Conservation (phyloP, 2,888 invertebrate genomes). For the Ormyrus nitidulus region DNA sequence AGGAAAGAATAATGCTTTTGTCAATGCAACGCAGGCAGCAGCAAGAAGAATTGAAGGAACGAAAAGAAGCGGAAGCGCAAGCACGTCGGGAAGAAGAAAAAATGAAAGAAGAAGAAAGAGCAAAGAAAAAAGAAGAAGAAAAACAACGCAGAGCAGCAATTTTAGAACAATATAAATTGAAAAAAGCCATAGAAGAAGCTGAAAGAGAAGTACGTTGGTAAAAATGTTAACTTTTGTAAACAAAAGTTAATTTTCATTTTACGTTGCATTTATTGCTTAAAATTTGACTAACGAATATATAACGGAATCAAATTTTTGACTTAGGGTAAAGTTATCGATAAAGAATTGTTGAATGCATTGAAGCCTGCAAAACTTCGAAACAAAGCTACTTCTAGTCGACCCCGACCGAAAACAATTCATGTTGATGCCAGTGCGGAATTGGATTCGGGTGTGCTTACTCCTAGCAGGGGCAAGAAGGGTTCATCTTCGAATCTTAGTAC, state of each 20-base stretch:
- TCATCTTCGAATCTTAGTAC: conserved; percentile 87
- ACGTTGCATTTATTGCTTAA: neutral
- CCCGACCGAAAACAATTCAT: conserved; percentile 93
- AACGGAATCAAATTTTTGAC: neutral
- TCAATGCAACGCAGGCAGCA: conserved; percentile 93
- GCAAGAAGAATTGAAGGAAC: conserved; percentile 90
- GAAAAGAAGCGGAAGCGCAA: conserved; percentile 89
- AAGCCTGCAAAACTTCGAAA: conserved; percentile 81
- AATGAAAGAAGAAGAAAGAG: conserved; percentile 85
- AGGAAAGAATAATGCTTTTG: conserved; percentile 92
- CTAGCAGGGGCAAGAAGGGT: conserved; percentile 86
- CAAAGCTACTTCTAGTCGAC: conserved; percentile 80
- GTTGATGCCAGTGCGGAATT: conserved; percentile 89
- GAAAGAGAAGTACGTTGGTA: conserved; percentile 83
- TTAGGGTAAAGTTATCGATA: conserved; percentile 89
- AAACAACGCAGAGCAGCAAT: conserved; percentile 91
- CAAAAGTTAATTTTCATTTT: neutral
- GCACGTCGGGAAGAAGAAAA: conserved; percentile 86
- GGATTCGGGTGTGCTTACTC: conserved; percentile 85
- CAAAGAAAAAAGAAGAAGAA: conserved; percentile 88
- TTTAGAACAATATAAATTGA: conserved; percentile 93
- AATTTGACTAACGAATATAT: neutral
- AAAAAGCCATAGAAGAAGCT: conserved; percentile 94
- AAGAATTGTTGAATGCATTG: conserved; percentile 80
- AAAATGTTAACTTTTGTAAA: neutral